These are phyloP conservation scores for Microcebus griseorufus DNA, from an alignment of 2,113 vertebrate species.

Conservation along the genomic window DNA sequence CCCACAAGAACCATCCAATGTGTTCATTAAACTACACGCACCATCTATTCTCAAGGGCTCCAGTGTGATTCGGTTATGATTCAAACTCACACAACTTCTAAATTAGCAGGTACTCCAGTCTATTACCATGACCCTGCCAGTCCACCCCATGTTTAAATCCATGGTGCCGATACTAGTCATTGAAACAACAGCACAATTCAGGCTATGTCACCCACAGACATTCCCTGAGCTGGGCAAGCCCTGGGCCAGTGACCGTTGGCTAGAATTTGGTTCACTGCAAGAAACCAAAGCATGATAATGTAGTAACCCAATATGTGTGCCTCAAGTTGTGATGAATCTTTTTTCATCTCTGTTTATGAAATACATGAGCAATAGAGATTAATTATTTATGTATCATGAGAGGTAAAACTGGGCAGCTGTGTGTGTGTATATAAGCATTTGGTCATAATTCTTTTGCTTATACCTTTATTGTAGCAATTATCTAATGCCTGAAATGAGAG, in stretches of 20 bases:
- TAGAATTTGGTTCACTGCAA: neutral
- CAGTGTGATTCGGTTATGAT: neutral
- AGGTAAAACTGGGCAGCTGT: neutral
- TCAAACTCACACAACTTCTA: neutral
- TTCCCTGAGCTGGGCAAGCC: neutral
- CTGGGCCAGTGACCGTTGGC: neutral
- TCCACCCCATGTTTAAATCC: neutral
- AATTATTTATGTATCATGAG: neutral
- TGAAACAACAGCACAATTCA: neutral
- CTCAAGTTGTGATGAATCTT: neutral
- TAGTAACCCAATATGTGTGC: neutral
- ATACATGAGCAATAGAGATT: neutral
- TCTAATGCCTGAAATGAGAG: neutral
- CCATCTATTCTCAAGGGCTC: neutral
- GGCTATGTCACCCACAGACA: neutral
- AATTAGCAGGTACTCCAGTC: neutral
- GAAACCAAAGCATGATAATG: neutral
- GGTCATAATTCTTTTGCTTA: neutral
- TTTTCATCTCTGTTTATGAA: constrained; percentile 12
- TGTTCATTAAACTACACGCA: neutral
- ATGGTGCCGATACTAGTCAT: neutral
- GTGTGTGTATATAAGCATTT: neutral
- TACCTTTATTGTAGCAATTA: neutral
- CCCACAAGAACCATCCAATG: neutral
- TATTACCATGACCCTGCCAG: neutral